Conservation (phyloP, 2,113 vertebrate genomes). For the Upupa epops region DNA sequence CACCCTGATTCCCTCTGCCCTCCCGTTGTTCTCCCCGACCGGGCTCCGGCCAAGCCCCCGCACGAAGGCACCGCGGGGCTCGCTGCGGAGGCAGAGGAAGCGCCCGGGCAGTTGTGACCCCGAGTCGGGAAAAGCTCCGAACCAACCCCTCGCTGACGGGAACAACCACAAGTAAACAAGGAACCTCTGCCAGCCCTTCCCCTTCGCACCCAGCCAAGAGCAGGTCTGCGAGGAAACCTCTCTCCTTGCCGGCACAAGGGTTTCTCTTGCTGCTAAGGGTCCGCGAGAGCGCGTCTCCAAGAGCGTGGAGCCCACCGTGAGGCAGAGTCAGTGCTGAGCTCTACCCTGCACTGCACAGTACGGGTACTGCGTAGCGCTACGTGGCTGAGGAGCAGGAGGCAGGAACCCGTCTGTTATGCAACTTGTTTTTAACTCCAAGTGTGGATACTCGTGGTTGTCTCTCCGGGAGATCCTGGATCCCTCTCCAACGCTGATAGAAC, state of each 20-base stretch:
- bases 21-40: not conserved
- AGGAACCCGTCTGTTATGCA: not conserved
- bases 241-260: not conserved
- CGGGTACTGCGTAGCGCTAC: not conserved
- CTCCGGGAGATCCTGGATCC: not conserved
- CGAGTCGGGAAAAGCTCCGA: not conserved
- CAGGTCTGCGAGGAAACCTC: not conserved
- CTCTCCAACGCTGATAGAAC: fast-evolving
- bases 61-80: not conserved
- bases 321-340: too few species aligned
- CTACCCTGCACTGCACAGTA: fast-evolving
- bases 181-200: slow-evolving; percentile 39
- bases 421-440: not conserved
- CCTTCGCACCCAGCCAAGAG: slow-evolving; percentile 7
- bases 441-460: not conserved
- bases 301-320: not conserved
- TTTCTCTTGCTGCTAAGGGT: not conserved
- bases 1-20: not conserved
- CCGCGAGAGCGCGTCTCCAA: not conserved
- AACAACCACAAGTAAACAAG: slow-evolving; percentile 12
- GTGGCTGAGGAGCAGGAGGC: not conserved
- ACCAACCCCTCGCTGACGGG: slow-evolving; percentile 1
- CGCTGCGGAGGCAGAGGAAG: not conserved
- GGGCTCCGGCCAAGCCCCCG: not conserved
- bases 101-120: not conserved